Evolutionary conservation across 2,888 invertebrate species (phyloP), one percentile per base, ranked within the genome.

Genomic region (Bombylius major): DNA sequence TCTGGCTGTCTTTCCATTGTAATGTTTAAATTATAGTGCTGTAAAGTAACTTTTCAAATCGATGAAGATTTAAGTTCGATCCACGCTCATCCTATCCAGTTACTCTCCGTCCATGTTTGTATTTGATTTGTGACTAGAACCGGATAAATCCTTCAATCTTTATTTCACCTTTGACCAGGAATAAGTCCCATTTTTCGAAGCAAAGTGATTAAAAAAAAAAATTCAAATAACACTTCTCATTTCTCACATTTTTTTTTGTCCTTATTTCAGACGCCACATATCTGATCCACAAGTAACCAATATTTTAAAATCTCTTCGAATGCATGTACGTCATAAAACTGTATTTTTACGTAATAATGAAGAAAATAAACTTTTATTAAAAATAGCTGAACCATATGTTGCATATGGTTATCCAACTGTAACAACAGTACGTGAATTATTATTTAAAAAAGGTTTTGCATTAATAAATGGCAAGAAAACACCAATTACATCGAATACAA

Each of bases 391-490:
- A 55, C 75, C 75, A 0, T 75, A 68, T 62, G 70, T 74, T 0
- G 67, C 68, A 5, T 75, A 67, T 52, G 75, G 75, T 1, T 69
- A 67, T 59, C 75, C 75, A 4, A 63, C 67, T 9, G 53, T 71
- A 39, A 64, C 61, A 42, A 70, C 68, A 8, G 69, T 75, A 50
- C 72, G 75, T 6, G 75, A 75, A 31, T 56, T 75, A 56, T 59
- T 75, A 1, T 75, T 73, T 54, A 75, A 75, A 57, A 73, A 71
- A 49, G 75, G 71, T 4, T 75, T 75, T 53, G 71, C 70, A 1
- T 61, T 60, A 33, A 64, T 75, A 8, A 58, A 70, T 33, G 67
- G 65, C 34, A 74, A 70, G 49, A 72, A 70, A 57, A 69, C 68
- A 0, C 65, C 72, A 2, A 75, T 75, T 50, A 70, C 71, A 56